Conservation (phyloP, 2,113 vertebrate species). For the Bothrops jararaca region DNA sequence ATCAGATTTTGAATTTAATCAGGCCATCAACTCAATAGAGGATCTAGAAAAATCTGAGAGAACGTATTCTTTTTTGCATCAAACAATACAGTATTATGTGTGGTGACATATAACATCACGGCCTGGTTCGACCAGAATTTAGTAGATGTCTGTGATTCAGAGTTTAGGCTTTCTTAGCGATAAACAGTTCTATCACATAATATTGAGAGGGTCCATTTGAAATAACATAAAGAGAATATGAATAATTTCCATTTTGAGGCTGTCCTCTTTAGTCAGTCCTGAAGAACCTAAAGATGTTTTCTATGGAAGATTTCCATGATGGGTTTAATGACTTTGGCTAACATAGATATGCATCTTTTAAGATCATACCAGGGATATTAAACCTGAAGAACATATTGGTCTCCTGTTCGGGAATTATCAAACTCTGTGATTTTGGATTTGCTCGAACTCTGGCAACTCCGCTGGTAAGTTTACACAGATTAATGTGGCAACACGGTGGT, state of each 20-base stretch:
- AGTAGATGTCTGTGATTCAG: no score
- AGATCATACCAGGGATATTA: constrained; percentile 92
- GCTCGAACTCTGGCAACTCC: constrained; percentile 77
- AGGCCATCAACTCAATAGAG: no score
- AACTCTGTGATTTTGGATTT: constrained; percentile 91
- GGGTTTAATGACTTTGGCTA: background rate
- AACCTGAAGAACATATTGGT: constrained; percentile 93
- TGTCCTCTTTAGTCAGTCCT: background rate
- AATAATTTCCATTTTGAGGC: no score
- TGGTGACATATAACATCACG: no score
- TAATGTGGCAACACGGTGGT: constrained; percentile 92
- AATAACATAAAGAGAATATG: background rate
- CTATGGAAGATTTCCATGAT: background rate
- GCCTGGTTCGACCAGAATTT: no score
- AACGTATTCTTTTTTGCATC: no score
- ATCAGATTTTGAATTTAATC: no score
- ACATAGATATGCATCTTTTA: rapidly evolving
- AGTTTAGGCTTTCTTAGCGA: no score
- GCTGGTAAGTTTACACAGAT: constrained; percentile 81
- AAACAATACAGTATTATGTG: no score
- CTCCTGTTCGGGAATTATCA: constrained; percentile 84
- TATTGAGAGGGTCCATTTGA: background rate
- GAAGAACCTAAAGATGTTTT: background rate
- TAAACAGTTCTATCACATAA: no score
- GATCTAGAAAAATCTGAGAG: no score